A percentile compares a stretch with the other conserved stretches of the same genome.
phyloP scores from a whole-genome alignment of 2,888 invertebrate species.

The Thymelicus sylvestris region DNA sequence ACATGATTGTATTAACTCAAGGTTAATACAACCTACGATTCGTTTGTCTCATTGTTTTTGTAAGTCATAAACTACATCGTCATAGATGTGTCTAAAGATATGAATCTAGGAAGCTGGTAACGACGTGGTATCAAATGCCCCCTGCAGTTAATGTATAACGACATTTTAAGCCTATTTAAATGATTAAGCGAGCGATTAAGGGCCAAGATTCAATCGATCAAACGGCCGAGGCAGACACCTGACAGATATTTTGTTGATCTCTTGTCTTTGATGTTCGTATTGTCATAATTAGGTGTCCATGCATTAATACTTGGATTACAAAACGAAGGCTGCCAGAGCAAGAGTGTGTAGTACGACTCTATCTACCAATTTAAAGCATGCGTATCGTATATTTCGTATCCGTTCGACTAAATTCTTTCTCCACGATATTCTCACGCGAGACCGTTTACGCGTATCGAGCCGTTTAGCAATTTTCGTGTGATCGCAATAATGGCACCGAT shows the following conservation, averaged over 20 bases:
- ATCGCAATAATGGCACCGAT: conserved; percentile 30
- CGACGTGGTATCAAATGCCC: too few relatives aligned
- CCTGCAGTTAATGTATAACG: too few relatives aligned
- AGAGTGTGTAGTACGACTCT: too few relatives aligned
- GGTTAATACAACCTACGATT: neutral
- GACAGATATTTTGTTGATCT: too few relatives aligned
- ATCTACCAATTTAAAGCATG: neutral
- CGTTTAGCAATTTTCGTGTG: conserved; percentile 30
- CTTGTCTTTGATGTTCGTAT: too few relatives aligned
- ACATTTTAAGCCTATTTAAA: too few relatives aligned
- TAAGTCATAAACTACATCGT: neutral
- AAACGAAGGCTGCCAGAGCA: too few relatives aligned
- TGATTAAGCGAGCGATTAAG: too few relatives aligned
- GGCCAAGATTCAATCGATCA: too few relatives aligned
- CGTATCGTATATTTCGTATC: neutral
- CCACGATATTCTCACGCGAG: conserved; percentile 46
- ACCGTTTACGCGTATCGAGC: conserved; percentile 36
- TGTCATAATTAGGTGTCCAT: too few relatives aligned
- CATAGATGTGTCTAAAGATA: neutral
- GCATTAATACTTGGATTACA: too few relatives aligned
- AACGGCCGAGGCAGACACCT: too few relatives aligned
- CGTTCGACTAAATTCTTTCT: conserved; percentile 3
- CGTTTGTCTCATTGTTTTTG: neutral
- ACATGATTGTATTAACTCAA: neutral
- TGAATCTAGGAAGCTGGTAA: neutral